Evolutionary conservation across 2,113 vertebrate genomes (phyloP).

Genomic region (Oncorhynchus nerka): DNA sequence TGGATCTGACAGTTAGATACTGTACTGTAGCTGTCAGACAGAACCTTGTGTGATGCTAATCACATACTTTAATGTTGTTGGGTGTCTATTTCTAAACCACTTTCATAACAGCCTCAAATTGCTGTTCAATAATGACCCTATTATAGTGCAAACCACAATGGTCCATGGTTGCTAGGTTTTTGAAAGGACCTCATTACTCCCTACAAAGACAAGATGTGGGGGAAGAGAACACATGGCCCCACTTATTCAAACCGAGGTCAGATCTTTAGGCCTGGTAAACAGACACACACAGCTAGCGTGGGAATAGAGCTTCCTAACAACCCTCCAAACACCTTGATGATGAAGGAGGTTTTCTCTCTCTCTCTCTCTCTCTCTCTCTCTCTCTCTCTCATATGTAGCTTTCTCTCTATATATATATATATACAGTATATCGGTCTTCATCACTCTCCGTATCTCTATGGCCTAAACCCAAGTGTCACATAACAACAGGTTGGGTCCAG

Average conservation of each 20-base stretch:
- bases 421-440: too few relatives aligned
- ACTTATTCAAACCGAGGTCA: background rate
- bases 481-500: background rate
- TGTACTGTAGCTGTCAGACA: background rate
- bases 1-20: background rate
- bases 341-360: too few relatives aligned
- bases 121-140: slow-evolving; percentile 12
- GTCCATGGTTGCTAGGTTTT: background rate
- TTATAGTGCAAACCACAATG: slow-evolving; percentile 10
- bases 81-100: slow-evolving; percentile 14
- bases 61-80: slow-evolving; percentile 9
- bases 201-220: background rate
- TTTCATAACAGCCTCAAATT: background rate
- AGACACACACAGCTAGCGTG: background rate
- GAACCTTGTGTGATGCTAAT: background rate
- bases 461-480: slow-evolving; percentile 8
- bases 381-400: too few relatives aligned
- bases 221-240: slow-evolving; percentile 22
- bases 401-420: too few relatives aligned
- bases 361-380: too few relatives aligned
- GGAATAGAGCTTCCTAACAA: too few relatives aligned
- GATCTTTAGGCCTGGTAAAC: slow-evolving; percentile 2
- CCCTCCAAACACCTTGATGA: too few relatives aligned
- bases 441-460: background rate
- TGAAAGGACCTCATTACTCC: background rate